Evolutionary conservation across 2,888 invertebrate species (phyloP).

Genomic region (Enoplolaimus lenunculus): DNA sequence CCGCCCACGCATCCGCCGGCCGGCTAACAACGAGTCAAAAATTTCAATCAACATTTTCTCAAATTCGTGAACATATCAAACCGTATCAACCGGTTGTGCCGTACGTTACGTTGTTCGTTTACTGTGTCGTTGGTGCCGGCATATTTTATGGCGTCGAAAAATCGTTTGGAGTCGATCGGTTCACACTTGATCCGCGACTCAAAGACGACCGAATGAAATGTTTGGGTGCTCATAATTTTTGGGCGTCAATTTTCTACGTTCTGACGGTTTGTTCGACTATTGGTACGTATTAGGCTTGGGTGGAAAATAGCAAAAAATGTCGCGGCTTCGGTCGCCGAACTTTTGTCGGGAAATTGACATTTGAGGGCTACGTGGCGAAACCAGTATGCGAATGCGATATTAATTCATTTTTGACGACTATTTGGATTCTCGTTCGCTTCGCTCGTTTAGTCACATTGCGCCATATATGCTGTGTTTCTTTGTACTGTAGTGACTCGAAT

Average conservation of each 20-base stretch:
- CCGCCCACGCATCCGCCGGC: too few species aligned
- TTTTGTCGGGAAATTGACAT: too few species aligned
- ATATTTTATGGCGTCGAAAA: slow-evolving; percentile 14
- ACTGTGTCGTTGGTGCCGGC: slow-evolving; percentile 1
- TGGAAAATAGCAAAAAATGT: too few species aligned
- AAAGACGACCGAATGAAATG: background rate
- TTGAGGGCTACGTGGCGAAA: too few species aligned
- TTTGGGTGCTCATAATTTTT: slow-evolving; percentile 16
- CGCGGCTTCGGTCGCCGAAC: too few species aligned
- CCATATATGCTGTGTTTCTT: too few species aligned
- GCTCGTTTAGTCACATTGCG: too few species aligned
- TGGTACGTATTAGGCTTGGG: background rate
- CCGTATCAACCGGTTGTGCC: background rate
- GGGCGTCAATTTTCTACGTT: slow-evolving; percentile 17
- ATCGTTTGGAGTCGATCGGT: background rate
- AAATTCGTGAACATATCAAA: background rate
- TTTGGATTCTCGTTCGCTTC: too few species aligned
- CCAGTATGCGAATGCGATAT: too few species aligned
- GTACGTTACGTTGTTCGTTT: slow-evolving; percentile 7
- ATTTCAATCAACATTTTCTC: background rate
- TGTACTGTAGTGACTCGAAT: too few species aligned
- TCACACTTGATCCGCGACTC: slow-evolving; percentile 3
- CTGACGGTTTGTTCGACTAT: slow-evolving; percentile 16
- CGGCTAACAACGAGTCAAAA: too few species aligned
- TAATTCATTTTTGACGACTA: too few species aligned